phyloP scores from a whole-genome alignment of 2,797 vertebrate genomes.

The Gymnothorax javanicus region DNA sequence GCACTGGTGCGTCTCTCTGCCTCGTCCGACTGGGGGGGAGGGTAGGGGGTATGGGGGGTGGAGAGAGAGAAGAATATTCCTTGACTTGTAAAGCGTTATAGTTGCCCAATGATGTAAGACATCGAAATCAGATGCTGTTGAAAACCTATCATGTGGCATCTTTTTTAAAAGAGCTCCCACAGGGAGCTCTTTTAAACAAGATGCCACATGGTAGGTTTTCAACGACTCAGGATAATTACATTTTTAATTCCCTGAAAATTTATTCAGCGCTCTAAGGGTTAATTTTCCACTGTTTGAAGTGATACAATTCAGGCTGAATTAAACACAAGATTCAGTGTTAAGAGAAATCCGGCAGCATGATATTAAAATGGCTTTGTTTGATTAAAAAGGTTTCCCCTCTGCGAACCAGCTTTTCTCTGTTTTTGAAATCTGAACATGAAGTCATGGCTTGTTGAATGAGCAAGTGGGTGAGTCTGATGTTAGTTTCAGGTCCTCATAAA shows the following conservation, averaged over 20 bases:
- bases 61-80: background rate
- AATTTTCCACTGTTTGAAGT: background rate
- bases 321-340: background rate
- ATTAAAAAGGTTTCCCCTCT: background rate
- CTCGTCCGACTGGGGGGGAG: slow-evolving; percentile 3
- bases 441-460: background rate
- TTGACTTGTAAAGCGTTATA: background rate
- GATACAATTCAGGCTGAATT: background rate
- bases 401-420: background rate
- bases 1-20: slow-evolving; percentile 60
- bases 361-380: background rate
- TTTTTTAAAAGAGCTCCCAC: no score
- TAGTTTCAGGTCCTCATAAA: no score
- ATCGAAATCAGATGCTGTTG: no score
- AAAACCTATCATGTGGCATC: no score
- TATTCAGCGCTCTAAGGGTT: background rate
- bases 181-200: no score
- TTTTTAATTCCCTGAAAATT: no score
- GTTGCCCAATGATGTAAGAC: no score
- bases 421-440: background rate
- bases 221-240: no score
- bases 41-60: background rate
- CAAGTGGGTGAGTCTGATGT: background rate
- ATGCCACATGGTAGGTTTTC: no score
- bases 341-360: background rate